Base-by-base conservation (phyloP, 2,113 vertebrate species). In the Canis aureus region DNA sequence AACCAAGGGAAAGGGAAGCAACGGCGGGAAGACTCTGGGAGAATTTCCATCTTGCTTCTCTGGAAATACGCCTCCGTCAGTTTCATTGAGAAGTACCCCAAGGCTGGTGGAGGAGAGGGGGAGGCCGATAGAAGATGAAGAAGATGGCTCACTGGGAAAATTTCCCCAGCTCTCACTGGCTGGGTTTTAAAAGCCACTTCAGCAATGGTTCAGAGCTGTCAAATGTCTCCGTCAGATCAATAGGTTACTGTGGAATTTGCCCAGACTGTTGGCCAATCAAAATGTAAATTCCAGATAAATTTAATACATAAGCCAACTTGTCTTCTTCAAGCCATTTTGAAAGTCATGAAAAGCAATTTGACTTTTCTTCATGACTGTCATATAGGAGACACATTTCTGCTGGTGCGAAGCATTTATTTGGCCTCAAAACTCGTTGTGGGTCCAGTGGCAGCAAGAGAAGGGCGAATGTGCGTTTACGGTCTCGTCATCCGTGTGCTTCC, bases 281-380 rank as follows among this genome's bases (percentile, higher is more conserved):
- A 98, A 99, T 99, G 99, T 98, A 98, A 99, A 99, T 98, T 97
- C 11, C 95, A 97, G 96, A 96, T 98, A 98, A 98, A 97, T 98
- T 98, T 98, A 98, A 98, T 98, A 98, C 97, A 98, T 97, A 98
- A 98, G 94, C 97, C 97, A 97, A 69, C 98, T 98, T 98, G 98
- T 98, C 98, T 98, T 98, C 95, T 43, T 98, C 97, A 94, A 15
- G 29, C 97, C 97, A 92, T 98, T 97, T 97, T 97, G 98, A 97
- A 98, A 99, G 98, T 98, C 98, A 98, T 96, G 98, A 98, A 98
- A 97, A 98, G 96, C 95, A 97, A 98, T 98, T 97, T 86, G 96
- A 97, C 95, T 97, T 97, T 98, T 97, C 88, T 87, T 95, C 96
- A 92, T 96, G 98, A 96, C 98, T 91, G 97, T 96, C 98, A 97